Conservation (phyloP, 2,888 invertebrate species). For the Lottia scabra region DNA sequence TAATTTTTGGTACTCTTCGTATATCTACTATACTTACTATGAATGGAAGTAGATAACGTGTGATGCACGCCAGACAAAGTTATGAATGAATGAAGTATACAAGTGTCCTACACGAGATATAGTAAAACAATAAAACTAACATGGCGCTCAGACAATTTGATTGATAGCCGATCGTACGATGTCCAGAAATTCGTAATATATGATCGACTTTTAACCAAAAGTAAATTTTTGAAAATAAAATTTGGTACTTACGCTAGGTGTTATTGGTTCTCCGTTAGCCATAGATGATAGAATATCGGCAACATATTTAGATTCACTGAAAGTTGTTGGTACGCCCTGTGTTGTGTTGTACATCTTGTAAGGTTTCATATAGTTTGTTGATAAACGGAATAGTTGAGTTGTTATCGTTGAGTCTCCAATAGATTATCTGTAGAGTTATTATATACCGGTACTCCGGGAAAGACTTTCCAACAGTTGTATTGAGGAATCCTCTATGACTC, state of each 20-base stretch:
- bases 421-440: background rate
- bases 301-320: constrained; percentile 64
- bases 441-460: background rate
- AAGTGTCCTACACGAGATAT: no score
- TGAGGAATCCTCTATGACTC: constrained; percentile 44
- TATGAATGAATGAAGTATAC: no score
- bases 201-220: no score
- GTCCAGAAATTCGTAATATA: no score
- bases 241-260: constrained; percentile 28
- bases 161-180: no score
- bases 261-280: constrained; percentile 58
- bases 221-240: background rate
- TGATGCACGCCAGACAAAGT: no score
- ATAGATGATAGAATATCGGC: constrained; percentile 68
- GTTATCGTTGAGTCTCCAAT: no score
- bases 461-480: constrained; percentile 11
- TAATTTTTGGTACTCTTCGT: no score
- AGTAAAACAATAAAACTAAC: no score
- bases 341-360: constrained; percentile 1
- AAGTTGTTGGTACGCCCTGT: constrained; percentile 31
- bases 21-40: no score
- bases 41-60: no score
- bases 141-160: no score
- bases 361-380: background rate
- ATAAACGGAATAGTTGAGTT: background rate